Conservation (phyloP, 2,797 vertebrate species). For the Typhlichthys subterraneus region DNA sequence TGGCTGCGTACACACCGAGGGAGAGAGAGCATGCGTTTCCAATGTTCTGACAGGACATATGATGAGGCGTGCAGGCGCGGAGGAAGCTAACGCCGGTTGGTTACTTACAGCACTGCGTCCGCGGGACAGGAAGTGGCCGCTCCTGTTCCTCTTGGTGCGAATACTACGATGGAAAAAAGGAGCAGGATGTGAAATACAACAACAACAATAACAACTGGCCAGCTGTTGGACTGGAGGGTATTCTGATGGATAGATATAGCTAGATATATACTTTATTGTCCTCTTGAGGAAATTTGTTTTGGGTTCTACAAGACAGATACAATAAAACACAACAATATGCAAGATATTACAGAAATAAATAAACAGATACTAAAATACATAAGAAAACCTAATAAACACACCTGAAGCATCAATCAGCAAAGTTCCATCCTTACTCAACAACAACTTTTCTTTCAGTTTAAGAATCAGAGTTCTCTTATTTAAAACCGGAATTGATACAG, state of each 20-base stretch:
- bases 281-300: too few relatives aligned
- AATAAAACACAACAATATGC: too few relatives aligned
- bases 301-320: too few relatives aligned
- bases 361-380: too few relatives aligned
- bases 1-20: slow-evolving; percentile 37
- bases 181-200: slow-evolving; percentile 7
- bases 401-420: too few relatives aligned
- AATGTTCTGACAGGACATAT: slow-evolving; percentile 36
- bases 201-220: not conserved
- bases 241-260: not conserved
- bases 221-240: not conserved
- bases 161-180: slow-evolving; percentile 63
- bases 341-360: too few relatives aligned
- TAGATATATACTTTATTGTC: too few relatives aligned
- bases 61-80: slow-evolving; percentile 11
- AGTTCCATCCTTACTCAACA: too few relatives aligned
- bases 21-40: slow-evolving; percentile 29
- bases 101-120: slow-evolving; percentile 93
- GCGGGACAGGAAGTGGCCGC: slow-evolving; percentile 85
- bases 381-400: too few relatives aligned
- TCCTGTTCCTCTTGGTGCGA: slow-evolving; percentile 89
- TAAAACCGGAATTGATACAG: too few relatives aligned
- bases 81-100: slow-evolving; percentile 38
- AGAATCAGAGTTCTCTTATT: too few relatives aligned
- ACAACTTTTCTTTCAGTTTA: too few relatives aligned